Evolutionary conservation across 2,797 vertebrate genomes (phyloP), one percentile per base, ranked within the genome.

Genomic region (Sciaenops ocellatus): DNA sequence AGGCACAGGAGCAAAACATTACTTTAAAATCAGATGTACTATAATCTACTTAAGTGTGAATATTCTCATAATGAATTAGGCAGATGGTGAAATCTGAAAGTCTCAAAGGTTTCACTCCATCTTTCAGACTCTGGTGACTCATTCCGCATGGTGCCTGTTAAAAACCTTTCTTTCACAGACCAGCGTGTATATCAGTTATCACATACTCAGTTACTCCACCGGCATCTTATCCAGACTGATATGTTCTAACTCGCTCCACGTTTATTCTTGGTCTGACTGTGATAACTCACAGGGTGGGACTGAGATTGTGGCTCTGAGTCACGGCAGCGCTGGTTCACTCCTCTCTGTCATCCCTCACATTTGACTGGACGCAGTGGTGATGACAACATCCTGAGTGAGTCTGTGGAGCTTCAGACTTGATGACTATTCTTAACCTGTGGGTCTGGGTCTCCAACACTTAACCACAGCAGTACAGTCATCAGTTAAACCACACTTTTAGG

Each of bases 231-330:
- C 86, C 70, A 41, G 3, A 26, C 73, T 42, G 67, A 34, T 20
- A 22, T 0, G 3, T 4, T 26, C 16, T 16, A 0, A 22, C 41
- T 48, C 59, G 57, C 65, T 54, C 3, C 56, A 41, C 59, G 66
- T 75, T 77, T 85, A 77, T 83, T 88, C 73, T 54, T n/a, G 34
- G 75, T 55, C 48, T 18, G 18, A 34, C 4, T 12, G 5, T 9
- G 60, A 85, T 83, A 81, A 79, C 42, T 85, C 78, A 82, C 77
- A 65, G 64, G 57, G 62, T 52, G 80, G 30, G 34, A 65, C 68
- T 44, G 20, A 88, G 72, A 84, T 59, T 79, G 79, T 78, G 78
- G 76, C 61, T 68, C 60, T 65, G 65, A 66, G 60, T 82, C 70
- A 42, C 26, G 17, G 57, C 62, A 47, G 46, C 42, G 2, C 51